These are phyloP conservation scores for Drosophila hydei DNA, from an alignment of 1,140 invertebrate species.

Conservation along the genomic window DNA sequence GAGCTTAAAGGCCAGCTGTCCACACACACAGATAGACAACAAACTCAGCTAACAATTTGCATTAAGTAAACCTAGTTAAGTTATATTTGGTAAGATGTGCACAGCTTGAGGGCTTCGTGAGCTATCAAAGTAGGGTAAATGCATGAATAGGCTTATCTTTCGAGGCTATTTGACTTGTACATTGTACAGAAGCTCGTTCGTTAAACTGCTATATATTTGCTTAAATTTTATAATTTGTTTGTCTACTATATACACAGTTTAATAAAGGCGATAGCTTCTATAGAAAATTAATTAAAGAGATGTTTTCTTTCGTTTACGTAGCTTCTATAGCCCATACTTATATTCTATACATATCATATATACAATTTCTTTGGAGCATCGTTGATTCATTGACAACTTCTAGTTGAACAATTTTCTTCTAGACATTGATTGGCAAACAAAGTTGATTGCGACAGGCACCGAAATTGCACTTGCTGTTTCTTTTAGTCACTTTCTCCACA, in stretches of 20 bases:
- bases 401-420: constrained; percentile 4
- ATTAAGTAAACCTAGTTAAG: background rate
- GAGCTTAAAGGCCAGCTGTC: constrained; percentile 20
- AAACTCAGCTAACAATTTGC: constrained; percentile 9
- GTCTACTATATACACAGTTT: too few relatives aligned
- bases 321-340: background rate
- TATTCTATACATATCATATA: background rate
- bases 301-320: too few relatives aligned
- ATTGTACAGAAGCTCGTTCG: too few relatives aligned
- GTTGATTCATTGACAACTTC: too few relatives aligned
- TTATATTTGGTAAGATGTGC: background rate
- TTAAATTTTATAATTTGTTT: too few relatives aligned
- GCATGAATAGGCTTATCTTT: background rate
- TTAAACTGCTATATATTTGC: too few relatives aligned
- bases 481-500: constrained; percentile 44
- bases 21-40: background rate
- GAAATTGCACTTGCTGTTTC: constrained; percentile 15
- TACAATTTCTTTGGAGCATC: too few relatives aligned
- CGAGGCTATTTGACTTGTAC: background rate
- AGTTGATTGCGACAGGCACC: constrained; percentile 5
- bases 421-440: background rate
- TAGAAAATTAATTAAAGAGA: too few relatives aligned
- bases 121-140: background rate
- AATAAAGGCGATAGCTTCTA: too few relatives aligned
- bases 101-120: background rate